phyloP scores from a whole-genome alignment of 2,888 invertebrate genomes.

The Rhingia rostrata region DNA sequence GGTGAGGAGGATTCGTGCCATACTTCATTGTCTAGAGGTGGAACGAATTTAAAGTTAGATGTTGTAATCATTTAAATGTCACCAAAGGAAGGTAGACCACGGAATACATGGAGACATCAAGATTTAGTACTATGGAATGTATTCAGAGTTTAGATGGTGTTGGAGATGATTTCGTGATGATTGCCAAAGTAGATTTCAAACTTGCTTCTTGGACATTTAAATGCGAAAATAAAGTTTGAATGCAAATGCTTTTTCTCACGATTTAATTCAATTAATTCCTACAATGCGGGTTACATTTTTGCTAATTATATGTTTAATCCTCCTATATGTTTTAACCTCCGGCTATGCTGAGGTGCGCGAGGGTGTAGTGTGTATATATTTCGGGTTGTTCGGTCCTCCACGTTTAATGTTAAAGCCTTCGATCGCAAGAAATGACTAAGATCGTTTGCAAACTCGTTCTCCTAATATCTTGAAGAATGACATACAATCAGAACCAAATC shows the following conservation, averaged over 20 bases:
- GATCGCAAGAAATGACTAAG: too few relatives aligned
- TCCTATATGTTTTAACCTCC: too few relatives aligned
- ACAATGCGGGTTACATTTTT: too few relatives aligned
- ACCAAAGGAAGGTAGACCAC: constrained; percentile 35
- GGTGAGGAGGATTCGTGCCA: constrained; percentile 26
- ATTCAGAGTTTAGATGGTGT: constrained; percentile 7
- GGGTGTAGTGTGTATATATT: too few relatives aligned
- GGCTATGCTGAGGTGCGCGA: too few relatives aligned
- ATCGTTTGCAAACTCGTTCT: too few relatives aligned
- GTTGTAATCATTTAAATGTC: constrained; percentile 73
- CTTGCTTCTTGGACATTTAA: not conserved
- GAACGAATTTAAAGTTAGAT: constrained; percentile 63
- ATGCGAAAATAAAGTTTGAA: not conserved
- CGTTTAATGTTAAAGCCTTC: too few relatives aligned
- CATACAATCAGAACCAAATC: too few relatives aligned
- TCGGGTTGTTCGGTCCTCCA: too few relatives aligned
- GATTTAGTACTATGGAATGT: constrained; percentile 39
- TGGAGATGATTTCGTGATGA: constrained; percentile 17
- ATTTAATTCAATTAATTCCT: too few relatives aligned
- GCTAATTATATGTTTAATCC: too few relatives aligned
- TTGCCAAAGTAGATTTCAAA: constrained; percentile 1
- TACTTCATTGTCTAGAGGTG: constrained; percentile 61
- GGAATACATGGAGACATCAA: constrained; percentile 49
- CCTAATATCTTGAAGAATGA: too few relatives aligned
- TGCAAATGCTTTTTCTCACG: not conserved